A percentile compares a stretch with the other conserved stretches of the same genome.
These are phyloP conservation scores for Doryteuthis pealeii DNA, from an alignment of 1,140 invertebrate genomes.

Conservation along the genomic window DNA sequence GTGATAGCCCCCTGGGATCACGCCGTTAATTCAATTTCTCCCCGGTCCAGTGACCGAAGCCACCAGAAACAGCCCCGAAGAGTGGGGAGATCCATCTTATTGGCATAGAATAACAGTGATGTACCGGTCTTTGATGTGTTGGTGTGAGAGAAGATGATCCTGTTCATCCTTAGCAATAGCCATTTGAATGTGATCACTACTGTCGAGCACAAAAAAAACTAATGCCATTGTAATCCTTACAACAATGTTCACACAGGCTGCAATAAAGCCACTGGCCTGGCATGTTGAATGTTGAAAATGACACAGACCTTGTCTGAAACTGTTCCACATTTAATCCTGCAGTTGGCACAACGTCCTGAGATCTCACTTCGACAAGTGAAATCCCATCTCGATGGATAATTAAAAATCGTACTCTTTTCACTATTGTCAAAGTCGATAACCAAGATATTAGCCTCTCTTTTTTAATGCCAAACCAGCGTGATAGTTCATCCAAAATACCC, in stretches of 20 bases:
- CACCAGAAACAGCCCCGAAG: too few relatives aligned
- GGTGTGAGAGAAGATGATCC: slow-evolving; percentile 83
- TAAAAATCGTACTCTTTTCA: slow-evolving; percentile 84
- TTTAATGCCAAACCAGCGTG: slow-evolving; percentile 61
- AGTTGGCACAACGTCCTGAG: slow-evolving; percentile 82
- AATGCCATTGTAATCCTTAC: slow-evolving; percentile 87
- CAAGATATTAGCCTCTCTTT: slow-evolving; percentile 85
- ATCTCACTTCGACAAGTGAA: slow-evolving; percentile 75
- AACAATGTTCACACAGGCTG: slow-evolving; percentile 96
- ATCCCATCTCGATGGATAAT: slow-evolving; percentile 83
- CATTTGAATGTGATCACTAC: slow-evolving; percentile 86
- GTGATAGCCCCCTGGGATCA: too few relatives aligned
- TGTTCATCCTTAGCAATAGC: slow-evolving; percentile 87
- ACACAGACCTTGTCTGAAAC: slow-evolving; percentile 76
- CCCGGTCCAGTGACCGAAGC: too few relatives aligned
- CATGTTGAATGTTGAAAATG: slow-evolving; percentile 96
- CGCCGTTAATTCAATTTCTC: too few relatives aligned
- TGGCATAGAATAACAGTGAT: slow-evolving; percentile 91
- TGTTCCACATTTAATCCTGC: slow-evolving; percentile 90
- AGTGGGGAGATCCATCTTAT: slow-evolving; percentile 97
- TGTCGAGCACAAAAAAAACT: slow-evolving; percentile 98
- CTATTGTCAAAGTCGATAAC: slow-evolving; percentile 97
- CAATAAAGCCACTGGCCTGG: slow-evolving; percentile 93
- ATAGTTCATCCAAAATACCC: slow-evolving; percentile 80
- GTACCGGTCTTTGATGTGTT: slow-evolving; percentile 73